Evolutionary conservation across 2,113 vertebrate species (phyloP).

Genomic region (Zosterops pallidus): DNA sequence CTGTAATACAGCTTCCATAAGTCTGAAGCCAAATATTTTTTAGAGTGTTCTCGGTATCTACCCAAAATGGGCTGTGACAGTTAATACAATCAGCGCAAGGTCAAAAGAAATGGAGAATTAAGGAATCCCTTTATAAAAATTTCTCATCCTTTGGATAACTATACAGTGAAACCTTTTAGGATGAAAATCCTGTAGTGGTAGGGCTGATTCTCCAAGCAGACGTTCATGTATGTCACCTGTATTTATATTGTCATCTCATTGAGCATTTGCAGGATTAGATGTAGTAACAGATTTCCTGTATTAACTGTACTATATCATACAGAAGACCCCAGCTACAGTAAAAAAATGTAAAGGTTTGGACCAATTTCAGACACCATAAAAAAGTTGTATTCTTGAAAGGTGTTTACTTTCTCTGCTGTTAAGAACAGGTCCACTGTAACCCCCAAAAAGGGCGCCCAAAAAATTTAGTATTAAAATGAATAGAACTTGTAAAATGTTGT

Average conservation of each 20-base stretch:
- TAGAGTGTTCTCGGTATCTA: background rate
- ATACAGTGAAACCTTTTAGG: background rate
- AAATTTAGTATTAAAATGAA: background rate
- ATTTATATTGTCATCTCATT: background rate
- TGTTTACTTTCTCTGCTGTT: background rate
- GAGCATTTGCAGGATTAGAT: background rate
- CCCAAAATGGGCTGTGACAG: background rate
- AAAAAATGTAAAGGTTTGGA: background rate
- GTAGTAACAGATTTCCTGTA: background rate
- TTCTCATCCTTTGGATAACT: background rate
- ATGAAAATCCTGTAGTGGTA: background rate
- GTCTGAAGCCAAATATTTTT: background rate
- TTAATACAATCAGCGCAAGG: background rate
- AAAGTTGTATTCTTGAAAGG: background rate
- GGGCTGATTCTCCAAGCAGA: background rate
- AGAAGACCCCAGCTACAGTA: background rate
- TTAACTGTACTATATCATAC: background rate
- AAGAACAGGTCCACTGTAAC: background rate
- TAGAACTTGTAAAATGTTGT: background rate
- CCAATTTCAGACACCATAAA: background rate
- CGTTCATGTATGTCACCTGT: rapidly evolving
- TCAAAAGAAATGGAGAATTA: background rate
- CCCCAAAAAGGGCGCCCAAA: background rate
- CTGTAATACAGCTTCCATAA: background rate
- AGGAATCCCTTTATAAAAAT: background rate